Evolutionary conservation across 1,140 invertebrate species (phyloP).

Genomic region (Cryptotermes secundus): DNA sequence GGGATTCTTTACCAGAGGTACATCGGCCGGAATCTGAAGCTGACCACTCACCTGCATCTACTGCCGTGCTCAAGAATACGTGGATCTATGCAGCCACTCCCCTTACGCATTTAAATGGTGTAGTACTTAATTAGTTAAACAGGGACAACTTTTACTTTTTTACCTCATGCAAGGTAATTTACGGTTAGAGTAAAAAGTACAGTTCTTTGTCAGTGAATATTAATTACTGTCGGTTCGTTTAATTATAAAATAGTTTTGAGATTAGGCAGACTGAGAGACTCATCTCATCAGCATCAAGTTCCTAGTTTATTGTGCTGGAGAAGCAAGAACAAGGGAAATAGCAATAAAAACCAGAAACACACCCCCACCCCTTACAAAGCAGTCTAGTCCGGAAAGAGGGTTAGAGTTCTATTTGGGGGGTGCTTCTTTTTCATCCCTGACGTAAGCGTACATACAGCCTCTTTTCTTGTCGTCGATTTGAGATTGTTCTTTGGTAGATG

Average conservation of each 20-base stretch:
- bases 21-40: too few relatives aligned
- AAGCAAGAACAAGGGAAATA: constrained; percentile 16
- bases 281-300: constrained; percentile 14
- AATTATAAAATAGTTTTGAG: not conserved
- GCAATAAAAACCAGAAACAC: constrained; percentile 19
- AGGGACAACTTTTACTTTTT: too few relatives aligned
- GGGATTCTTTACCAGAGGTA: too few relatives aligned
- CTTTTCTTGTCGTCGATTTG: not conserved
- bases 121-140: too few relatives aligned
- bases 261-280: not conserved
- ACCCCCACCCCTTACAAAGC: not conserved
- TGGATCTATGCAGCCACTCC: too few relatives aligned
- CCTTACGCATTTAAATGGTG: too few relatives aligned
- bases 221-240: not conserved
- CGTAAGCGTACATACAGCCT: not conserved
- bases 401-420: not conserved
- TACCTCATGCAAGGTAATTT: too few relatives aligned
- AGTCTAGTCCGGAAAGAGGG: not conserved
- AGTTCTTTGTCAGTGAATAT: too few relatives aligned
- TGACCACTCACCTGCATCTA: too few relatives aligned
- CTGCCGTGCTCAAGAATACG: too few relatives aligned
- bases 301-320: constrained; percentile 11
- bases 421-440: not conserved
- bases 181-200: too few relatives aligned
- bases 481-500: constrained; percentile 11